Conservation (phyloP, 2,888 invertebrate genomes). For the Temnothorax unifasciatus region DNA sequence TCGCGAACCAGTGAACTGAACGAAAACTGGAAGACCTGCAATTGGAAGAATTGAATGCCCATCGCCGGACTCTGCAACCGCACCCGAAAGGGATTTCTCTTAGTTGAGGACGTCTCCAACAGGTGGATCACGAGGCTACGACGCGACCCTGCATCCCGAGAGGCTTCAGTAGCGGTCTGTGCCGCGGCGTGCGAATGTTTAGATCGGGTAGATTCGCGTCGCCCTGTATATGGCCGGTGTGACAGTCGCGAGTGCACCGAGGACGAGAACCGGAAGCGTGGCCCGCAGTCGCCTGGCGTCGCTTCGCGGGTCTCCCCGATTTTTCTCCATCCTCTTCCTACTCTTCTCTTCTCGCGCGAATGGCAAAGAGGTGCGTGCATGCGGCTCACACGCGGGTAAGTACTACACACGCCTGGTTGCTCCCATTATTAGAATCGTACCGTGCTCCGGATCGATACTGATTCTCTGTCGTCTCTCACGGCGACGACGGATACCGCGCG, state of each 20-base stretch:
- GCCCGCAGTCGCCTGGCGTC: not conserved
- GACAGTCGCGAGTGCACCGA: conserved; percentile 27
- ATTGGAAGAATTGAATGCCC: not conserved
- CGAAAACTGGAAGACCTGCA: not conserved
- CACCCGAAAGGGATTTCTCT: too few relatives aligned
- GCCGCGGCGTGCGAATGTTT: conserved; percentile 41
- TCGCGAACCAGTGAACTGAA: not conserved
- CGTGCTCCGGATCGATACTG: conserved; percentile 53
- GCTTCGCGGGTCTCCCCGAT: not conserved
- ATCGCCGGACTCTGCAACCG: not conserved
- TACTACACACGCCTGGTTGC: conserved; percentile 32
- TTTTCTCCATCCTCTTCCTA: not conserved
- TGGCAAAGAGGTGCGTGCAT: conserved; percentile 12
- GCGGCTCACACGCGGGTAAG: conserved; percentile 31
- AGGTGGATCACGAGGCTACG: conserved; percentile 31
- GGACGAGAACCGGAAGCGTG: not conserved
- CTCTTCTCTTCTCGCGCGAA: conserved; percentile 4
- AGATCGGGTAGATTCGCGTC: conserved; percentile 8
- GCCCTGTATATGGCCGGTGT: conserved; percentile 14
- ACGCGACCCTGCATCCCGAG: not conserved
- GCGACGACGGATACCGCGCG: conserved; percentile 36
- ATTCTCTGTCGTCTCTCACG: conserved; percentile 46
- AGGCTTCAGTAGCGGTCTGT: conserved; percentile 34
- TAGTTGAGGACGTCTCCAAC: conserved; percentile 37
- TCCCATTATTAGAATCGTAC: conserved; percentile 54